Percentiles rank a stretch among this genome's conserved stretches.
Evolutionary conservation across 2,888 invertebrate species (phyloP).

Genomic region (Lymantria monacha): DNA sequence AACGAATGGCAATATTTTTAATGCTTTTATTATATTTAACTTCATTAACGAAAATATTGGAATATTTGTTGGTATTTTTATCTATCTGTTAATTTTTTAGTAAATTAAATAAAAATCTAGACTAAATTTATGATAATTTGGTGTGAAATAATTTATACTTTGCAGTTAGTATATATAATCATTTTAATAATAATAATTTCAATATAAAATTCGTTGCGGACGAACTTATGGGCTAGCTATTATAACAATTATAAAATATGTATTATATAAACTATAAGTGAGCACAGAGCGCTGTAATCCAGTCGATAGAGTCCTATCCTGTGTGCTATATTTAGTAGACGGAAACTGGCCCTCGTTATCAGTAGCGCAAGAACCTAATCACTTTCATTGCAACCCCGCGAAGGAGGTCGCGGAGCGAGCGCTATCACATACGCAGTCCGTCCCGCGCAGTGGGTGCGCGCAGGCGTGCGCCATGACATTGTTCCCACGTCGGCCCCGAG

Average conservation of each 20-base stretch:
- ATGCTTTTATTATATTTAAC: too few species aligned
- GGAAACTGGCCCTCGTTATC: slow-evolving; percentile 70
- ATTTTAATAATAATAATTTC: too few species aligned
- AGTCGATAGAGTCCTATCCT: slow-evolving; percentile 23
- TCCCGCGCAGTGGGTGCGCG: slow-evolving; percentile 56
- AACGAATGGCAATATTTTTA: too few species aligned
- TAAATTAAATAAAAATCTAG: too few species aligned
- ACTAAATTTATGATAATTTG: too few species aligned
- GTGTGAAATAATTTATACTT: too few species aligned
- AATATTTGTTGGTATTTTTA: background rate
- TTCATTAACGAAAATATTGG: too few species aligned
- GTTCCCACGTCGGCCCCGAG: slow-evolving; percentile 35
- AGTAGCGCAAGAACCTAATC: slow-evolving; percentile 73
- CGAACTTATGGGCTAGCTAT: too few species aligned
- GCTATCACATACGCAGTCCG: slow-evolving; percentile 62
- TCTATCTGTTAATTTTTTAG: background rate
- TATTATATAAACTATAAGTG: background rate
- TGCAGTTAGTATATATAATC: too few species aligned
- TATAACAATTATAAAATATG: background rate
- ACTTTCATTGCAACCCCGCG: slow-evolving; percentile 77
- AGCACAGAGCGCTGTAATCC: background rate
- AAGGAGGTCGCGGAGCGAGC: slow-evolving; percentile 59
- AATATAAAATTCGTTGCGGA: too few species aligned
- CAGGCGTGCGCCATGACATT: slow-evolving; percentile 51
- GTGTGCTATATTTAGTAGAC: slow-evolving; percentile 35